Evolutionary conservation across 2,113 vertebrate genomes (phyloP), one percentile per base, ranked within the genome.

Genomic region (Ophiodon elongatus): DNA sequence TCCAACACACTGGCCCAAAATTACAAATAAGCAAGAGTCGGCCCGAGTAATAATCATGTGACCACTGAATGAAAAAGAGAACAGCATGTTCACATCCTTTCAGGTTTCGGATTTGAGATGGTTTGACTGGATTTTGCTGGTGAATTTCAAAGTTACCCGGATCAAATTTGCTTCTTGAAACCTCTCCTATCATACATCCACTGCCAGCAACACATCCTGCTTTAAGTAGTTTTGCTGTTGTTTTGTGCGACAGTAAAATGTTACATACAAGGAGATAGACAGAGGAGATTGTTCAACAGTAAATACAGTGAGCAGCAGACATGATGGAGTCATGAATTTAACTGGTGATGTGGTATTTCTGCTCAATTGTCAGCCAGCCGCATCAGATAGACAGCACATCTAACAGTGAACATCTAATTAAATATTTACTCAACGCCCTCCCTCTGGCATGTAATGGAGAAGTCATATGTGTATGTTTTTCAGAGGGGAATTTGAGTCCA

Each of bases 321-420:
- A 60, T 21, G 29, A 77, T 65, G 45, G 33, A 65, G 47, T 62
- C 68, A 6, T 66, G 52, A 64, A 21, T 54, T 74, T 76, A 69
- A 33, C 35, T n/a, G 71, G 50, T 69, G 69, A 84, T 25, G 45
- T 50, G 47, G 4, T 65, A 76, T 88, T 83, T 84, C 37, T 66
- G 41, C 14, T 68, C 8, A 67, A 60, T 63, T 60, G 79, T 85
- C 78, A 82, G 52, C 31, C 72, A 77, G 86, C 15, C 4, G 35
- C 72, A 72, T 57, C 67, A 81, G 56, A 83, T 47, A 75, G 39
- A 69, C 76, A 76, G 37, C 62, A 72, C 68, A 80, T 85, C 69
- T 85, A 85, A 89, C 82, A 83, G 85, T 41, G 63, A 73, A 56
- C 59, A 76, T 83, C 77, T 90, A 89, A 92, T 94, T 65, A 92